Conservation (phyloP, 2,888 invertebrate species). For the Drosophila yooni region DNA sequence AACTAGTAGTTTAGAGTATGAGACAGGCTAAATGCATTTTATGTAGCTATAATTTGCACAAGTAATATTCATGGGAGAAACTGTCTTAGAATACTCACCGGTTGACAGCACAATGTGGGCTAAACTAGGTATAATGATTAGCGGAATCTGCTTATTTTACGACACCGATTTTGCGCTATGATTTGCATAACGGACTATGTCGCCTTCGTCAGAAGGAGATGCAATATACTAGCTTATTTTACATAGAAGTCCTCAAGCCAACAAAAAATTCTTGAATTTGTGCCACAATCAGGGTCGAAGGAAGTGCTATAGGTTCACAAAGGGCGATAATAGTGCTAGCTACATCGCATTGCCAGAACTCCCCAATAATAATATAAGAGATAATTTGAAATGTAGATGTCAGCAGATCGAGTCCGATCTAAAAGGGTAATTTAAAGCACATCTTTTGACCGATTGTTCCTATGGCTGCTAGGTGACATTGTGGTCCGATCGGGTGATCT, state of each 20-base stretch:
- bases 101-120: background rate
- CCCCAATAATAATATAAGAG: background rate
- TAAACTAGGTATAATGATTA: background rate
- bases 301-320: too few relatives aligned
- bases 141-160: background rate
- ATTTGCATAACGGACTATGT: background rate
- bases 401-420: too few relatives aligned
- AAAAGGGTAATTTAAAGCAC: background rate
- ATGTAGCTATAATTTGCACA: background rate
- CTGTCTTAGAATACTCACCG: background rate
- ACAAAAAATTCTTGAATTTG: background rate
- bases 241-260: background rate
- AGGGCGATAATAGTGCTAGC: background rate
- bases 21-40: too few relatives aligned
- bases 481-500: background rate
- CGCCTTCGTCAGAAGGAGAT: background rate
- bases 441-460: background rate
- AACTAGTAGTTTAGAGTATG: background rate
- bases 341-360: background rate
- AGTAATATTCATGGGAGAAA: background rate
- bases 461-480: background rate
- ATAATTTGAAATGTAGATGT: background rate
- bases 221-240: background rate
- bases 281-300: background rate
- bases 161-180: background rate